Conservation (phyloP, 2,888 invertebrate species). For the Octonoba sinensis region DNA sequence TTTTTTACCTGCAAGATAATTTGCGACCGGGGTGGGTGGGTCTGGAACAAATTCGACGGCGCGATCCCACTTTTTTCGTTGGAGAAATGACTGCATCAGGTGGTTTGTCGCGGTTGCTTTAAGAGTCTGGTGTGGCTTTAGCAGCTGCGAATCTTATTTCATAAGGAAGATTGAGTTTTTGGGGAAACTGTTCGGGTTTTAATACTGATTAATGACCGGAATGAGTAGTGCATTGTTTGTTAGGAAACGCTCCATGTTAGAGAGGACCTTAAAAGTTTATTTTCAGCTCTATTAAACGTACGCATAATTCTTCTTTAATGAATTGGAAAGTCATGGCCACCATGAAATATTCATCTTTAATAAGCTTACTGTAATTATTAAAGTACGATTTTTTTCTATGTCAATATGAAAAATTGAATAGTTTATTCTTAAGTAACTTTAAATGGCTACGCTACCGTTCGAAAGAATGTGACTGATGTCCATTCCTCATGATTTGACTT, state of each 20-base stretch:
- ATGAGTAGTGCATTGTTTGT: conserved; percentile 50
- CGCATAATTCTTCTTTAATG: too few relatives aligned
- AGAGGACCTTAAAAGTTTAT: too few relatives aligned
- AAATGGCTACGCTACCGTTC: too few relatives aligned
- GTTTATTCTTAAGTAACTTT: too few relatives aligned
- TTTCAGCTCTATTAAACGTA: too few relatives aligned
- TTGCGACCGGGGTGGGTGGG: conserved; percentile 59
- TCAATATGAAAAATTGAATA: too few relatives aligned
- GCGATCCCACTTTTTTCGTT: conserved; percentile 50
- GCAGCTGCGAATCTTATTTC: conserved; percentile 58
- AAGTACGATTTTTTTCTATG: too few relatives aligned
- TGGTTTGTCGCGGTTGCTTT: conserved; percentile 30
- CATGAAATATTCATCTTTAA: too few relatives aligned
- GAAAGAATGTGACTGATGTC: too few relatives aligned
- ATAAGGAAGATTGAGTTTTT: conserved; percentile 49
- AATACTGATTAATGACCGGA: conserved; percentile 60
- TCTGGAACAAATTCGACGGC: conserved; percentile 39
- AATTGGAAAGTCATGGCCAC: too few relatives aligned
- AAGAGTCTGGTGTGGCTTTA: conserved; percentile 25
- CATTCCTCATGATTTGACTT: too few relatives aligned
- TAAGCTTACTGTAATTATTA: too few relatives aligned
- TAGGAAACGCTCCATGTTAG: background rate
- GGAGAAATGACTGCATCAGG: conserved; percentile 49
- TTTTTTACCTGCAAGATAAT: conserved; percentile 53
- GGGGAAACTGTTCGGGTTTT: conserved; percentile 47